Base-by-base conservation (phyloP, 2,113 vertebrate species). In the Datnioides undecimradiatus region DNA sequence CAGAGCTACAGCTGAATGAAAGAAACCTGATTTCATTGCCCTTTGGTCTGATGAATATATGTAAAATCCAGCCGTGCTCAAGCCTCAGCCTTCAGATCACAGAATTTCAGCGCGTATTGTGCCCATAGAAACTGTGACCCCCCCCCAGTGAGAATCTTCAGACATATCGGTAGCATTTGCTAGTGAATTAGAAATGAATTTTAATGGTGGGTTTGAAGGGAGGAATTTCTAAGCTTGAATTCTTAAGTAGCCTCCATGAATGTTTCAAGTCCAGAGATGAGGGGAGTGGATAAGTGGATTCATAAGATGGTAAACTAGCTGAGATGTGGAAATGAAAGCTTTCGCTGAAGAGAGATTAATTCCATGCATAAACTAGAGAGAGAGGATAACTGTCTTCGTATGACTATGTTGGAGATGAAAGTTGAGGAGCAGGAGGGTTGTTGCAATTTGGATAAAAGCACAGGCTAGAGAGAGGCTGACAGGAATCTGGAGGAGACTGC, bases 301-400 rank as follows among this genome's bases (percentile, higher is more conserved):
- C 52, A 67, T 60, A 58, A 82, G 36, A 54, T 8, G 0, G 13
- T 9, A 34, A 70, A 62, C 16, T 73, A 48, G 51, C 38, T 38
- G 51, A 70, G 67, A 74, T 69, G 60, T 75, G 54, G 41, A 80
- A 86, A 84, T 74, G 23, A 81, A 65, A 62, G 49, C 63, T 74
- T 57, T 60, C 25, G 81, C 40, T 55, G 17, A 73, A 14, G 57
- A 57, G 55, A 52, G 73, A 78, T 57, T 72, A 67, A 64, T 58
- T 83, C 55, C n/a, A 27, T 14, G 25, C 38, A 46, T n/a, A 68
- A 71, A 49, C 21, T n/a, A 33, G 23, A 72, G 33, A 60, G 49
- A 27, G 29, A 49, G 17, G 36, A 59, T 64, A 54, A 34, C 21
- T 66, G 52, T 51, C 48, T 79, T 82, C 52, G 14, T 81, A 29